Percentiles rank a stretch among this genome's conserved stretches.
Conservation (phyloP, 2,797 vertebrate species). For the Sebastiscus albofasciatus region DNA sequence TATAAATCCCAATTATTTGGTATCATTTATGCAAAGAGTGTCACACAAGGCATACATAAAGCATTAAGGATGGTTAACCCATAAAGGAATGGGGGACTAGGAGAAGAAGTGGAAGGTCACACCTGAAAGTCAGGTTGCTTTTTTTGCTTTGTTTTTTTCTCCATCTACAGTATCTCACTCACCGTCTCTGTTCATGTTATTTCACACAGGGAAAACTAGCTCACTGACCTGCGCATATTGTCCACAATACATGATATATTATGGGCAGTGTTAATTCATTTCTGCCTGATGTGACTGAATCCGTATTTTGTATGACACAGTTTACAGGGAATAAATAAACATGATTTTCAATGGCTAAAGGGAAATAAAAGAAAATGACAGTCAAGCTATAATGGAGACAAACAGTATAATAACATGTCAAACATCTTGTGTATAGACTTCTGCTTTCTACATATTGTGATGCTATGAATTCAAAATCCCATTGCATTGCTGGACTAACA, state of each 20-base stretch:
- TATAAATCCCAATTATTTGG: slow-evolving; percentile 99
- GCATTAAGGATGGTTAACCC: slow-evolving; percentile 95
- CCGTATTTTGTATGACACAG: not conserved
- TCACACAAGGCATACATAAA: slow-evolving; percentile 98
- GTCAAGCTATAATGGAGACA: slow-evolving; percentile 16
- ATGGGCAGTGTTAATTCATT: slow-evolving; percentile 21
- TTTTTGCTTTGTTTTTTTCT: slow-evolving; percentile 35
- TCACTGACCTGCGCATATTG: slow-evolving; percentile 38
- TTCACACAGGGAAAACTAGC: slow-evolving; percentile 39
- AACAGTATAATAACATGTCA: slow-evolving; percentile 11
- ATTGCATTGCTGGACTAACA: slow-evolving; percentile 56
- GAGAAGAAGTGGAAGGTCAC: slow-evolving; percentile 83
- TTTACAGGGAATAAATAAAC: slow-evolving; percentile 14
- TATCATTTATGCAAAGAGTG: slow-evolving; percentile 99
- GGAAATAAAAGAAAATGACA: slow-evolving; percentile 7
- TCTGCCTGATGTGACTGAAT: slow-evolving; percentile 14
- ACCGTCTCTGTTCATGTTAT: slow-evolving; percentile 42
- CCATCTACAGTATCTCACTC: slow-evolving; percentile 38
- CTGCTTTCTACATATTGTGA: slow-evolving; percentile 19
- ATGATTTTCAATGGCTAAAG: slow-evolving; percentile 14
- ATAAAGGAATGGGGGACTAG: slow-evolving; percentile 86
- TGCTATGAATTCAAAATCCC: slow-evolving; percentile 54
- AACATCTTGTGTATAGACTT: slow-evolving; percentile 42
- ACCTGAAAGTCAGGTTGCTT: slow-evolving; percentile 78
- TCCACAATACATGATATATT: slow-evolving; percentile 18